These are phyloP conservation scores for Anseranas semipalmata DNA, from an alignment of 2,113 vertebrate species.

Conservation along the genomic window DNA sequence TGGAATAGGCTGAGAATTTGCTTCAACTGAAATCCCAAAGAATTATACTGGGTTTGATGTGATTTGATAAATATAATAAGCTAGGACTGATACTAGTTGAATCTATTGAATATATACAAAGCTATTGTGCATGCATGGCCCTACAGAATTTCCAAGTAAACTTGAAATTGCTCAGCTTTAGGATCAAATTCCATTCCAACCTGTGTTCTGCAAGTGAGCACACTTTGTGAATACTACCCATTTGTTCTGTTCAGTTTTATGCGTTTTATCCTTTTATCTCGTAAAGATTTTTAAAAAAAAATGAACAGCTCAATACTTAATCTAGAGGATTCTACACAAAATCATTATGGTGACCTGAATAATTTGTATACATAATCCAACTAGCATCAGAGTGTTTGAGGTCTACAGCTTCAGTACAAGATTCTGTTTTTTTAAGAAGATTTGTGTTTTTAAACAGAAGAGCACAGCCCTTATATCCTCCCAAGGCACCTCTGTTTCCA, in stretches of 20 bases:
- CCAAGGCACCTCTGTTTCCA: neutral
- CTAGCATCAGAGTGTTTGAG: neutral
- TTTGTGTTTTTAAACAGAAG: neutral
- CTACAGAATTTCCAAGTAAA: neutral
- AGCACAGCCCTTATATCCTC: rapidly evolving
- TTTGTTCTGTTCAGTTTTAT: neutral
- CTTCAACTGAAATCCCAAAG: neutral
- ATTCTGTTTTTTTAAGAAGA: neutral
- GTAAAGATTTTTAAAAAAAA: slow-evolving; percentile 1
- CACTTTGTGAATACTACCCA: neutral
- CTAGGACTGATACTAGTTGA: neutral
- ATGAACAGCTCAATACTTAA: neutral
- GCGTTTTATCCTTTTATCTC: neutral
- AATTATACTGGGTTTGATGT: neutral
- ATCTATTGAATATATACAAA: neutral
- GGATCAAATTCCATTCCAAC: neutral
- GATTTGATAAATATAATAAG: neutral
- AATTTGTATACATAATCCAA: neutral
- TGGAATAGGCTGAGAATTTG: neutral
- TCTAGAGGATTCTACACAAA: neutral
- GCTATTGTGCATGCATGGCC: neutral
- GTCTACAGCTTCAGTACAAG: neutral
- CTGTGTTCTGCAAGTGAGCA: neutral
- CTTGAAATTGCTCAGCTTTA: neutral
- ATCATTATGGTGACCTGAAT: neutral